phyloP scores from a whole-genome alignment of 2,888 invertebrate species.

The Eumerus sabulonum region DNA sequence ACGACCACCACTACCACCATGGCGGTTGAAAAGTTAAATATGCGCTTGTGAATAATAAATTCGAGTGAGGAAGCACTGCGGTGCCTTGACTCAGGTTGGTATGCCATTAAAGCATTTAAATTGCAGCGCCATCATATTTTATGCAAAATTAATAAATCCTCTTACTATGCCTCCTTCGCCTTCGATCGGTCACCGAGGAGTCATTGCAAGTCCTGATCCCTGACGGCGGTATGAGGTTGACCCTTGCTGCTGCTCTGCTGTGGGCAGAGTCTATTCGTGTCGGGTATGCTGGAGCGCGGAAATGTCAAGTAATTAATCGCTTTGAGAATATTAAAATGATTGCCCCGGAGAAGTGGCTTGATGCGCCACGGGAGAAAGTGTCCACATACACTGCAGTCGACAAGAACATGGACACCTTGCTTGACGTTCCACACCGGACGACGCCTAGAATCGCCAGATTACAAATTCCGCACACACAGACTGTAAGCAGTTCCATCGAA shows the following conservation, averaged over 20 bases:
- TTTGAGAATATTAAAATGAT: conserved; percentile 72
- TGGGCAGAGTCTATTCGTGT: conserved; percentile 17
- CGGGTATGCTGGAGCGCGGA: conserved; percentile 42
- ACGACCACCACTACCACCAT: conserved; percentile 1
- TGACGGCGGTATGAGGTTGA: conserved; percentile 24
- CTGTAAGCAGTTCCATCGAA: conserved; percentile 38
- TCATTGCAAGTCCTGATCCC: conserved; percentile 9
- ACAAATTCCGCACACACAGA: conserved; percentile 1
- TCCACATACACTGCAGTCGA: background rate
- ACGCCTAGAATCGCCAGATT: background rate
- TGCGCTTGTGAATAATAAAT: conserved; percentile 47
- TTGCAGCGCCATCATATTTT: conserved; percentile 57
- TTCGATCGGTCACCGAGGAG: too few relatives aligned
- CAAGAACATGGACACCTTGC: too few relatives aligned
- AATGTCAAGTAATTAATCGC: conserved; percentile 72
- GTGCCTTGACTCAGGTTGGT: conserved; percentile 25
- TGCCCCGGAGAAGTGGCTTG: conserved; percentile 12
- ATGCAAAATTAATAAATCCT: conserved; percentile 59
- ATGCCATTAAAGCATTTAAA: conserved; percentile 57
- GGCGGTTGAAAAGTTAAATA: conserved; percentile 35
- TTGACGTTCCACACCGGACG: too few relatives aligned
- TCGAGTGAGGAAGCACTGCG: background rate
- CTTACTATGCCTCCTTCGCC: conserved; percentile 17
- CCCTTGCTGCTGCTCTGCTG: conserved; percentile 29
- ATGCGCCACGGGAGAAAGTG: conserved; percentile 32